Percentiles rank a stretch among this genome's conserved stretches.
phyloP scores from a whole-genome alignment of 2,888 invertebrate species.

The Meiosimyza platycephala region DNA sequence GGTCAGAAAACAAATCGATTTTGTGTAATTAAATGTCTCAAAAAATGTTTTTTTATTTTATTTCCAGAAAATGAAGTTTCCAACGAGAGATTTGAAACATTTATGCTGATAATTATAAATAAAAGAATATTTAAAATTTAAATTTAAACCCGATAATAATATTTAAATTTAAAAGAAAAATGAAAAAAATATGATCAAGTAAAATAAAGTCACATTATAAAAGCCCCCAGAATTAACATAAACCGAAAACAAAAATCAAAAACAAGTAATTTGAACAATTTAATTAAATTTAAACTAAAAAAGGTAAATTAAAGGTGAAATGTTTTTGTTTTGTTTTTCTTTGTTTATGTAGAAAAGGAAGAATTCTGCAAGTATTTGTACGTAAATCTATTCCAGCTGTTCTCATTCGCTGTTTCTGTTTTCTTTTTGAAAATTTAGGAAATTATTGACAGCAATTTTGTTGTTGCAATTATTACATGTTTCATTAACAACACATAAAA shows the following conservation, averaged over 20 bases:
- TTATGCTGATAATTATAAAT: conserved; percentile 66
- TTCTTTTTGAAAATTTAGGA: conserved; percentile 14
- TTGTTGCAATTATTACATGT: conserved; percentile 20
- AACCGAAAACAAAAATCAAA: conserved; percentile 37
- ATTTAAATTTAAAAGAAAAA: conserved; percentile 57
- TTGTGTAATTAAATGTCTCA: too few relatives aligned
- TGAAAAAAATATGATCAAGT: conserved; percentile 40
- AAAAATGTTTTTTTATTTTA: conserved; percentile 35
- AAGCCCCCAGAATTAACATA: conserved; percentile 6
- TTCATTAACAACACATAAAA: conserved; percentile 3
- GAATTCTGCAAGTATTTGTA: conserved; percentile 30
- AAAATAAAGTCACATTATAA: conserved; percentile 54
- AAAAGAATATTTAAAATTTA: conserved; percentile 64
- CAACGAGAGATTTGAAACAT: conserved; percentile 64
- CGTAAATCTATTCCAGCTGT: conserved; percentile 27
- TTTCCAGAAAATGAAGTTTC: conserved; percentile 64
- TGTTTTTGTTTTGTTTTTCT: background rate
- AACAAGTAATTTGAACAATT: conserved; percentile 26
- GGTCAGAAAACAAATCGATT: too few relatives aligned
- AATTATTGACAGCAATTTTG: conserved; percentile 1
- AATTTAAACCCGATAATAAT: conserved; percentile 56
- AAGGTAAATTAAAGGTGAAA: background rate
- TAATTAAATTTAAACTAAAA: conserved; percentile 16
- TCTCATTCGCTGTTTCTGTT: conserved; percentile 11
- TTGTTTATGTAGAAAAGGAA: conserved; percentile 26